Conservation (phyloP, 1,140 invertebrate genomes). For the Brachionus asplanchnoidis region DNA sequence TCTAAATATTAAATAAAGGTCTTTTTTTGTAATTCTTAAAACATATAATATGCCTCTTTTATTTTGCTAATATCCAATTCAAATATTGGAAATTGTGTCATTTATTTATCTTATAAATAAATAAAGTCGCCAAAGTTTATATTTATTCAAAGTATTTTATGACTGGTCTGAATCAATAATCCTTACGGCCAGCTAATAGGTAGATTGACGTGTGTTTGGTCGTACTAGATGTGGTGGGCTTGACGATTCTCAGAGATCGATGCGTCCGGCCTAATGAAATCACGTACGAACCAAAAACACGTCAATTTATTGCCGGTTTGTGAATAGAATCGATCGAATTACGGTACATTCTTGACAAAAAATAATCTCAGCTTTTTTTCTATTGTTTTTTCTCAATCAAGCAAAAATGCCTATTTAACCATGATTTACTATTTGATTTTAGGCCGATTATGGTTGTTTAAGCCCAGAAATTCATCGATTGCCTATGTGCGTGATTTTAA, state of each 20-base stretch:
- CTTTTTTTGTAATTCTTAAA: neutral
- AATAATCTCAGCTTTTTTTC: neutral
- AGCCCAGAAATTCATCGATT: neutral
- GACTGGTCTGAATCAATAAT: conserved; percentile 18
- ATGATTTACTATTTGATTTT: neutral
- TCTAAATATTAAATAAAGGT: conserved; percentile 37
- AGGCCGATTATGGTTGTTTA: neutral
- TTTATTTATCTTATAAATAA: conserved; percentile 33
- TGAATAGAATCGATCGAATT: neutral
- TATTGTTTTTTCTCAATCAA: neutral
- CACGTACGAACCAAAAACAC: conserved; percentile 1
- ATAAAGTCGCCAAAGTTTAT: conserved; percentile 8
- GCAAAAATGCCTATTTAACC: neutral
- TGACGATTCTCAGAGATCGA: neutral
- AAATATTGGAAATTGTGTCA: conserved; percentile 35
- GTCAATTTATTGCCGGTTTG: conserved; percentile 19
- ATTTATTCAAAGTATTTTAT: conserved; percentile 6
- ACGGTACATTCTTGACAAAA: neutral
- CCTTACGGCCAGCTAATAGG: neutral
- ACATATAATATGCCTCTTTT: neutral
- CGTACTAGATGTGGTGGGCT: neutral
- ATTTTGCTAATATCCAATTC: conserved; percentile 3
- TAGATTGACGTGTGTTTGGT: neutral
- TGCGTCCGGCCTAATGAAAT: neutral
- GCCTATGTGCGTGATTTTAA: neutral